phyloP scores from a whole-genome alignment of 2,113 vertebrate species.

The Pongo abelii region DNA sequence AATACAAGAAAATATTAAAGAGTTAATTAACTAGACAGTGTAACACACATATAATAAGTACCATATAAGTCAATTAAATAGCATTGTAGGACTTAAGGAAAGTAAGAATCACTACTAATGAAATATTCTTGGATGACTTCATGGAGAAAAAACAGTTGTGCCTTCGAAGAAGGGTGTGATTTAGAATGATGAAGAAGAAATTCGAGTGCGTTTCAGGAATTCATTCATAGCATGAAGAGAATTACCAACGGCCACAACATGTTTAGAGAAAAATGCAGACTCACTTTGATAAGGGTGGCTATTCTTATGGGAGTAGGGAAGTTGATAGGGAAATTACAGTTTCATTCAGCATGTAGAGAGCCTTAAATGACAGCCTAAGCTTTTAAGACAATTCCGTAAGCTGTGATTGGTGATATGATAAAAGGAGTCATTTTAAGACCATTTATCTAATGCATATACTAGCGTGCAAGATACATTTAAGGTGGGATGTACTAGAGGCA shows the following conservation, averaged over 20 bases:
- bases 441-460: background rate
- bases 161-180: background rate
- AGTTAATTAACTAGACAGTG: background rate
- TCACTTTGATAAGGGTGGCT: background rate
- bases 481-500: background rate
- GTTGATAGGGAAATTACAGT: conserved; percentile 36
- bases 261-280: background rate
- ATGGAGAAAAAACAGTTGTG: background rate
- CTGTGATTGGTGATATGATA: background rate
- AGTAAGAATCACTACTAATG: background rate
- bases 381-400: conserved; percentile 54
- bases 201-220: background rate
- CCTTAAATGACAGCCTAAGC: background rate
- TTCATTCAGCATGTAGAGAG: background rate
- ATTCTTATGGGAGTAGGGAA: background rate
- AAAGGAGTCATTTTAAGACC: conserved; percentile 27
- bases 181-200: background rate
- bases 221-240: background rate
- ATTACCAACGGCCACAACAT: background rate
- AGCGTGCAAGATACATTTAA: background rate
- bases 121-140: background rate
- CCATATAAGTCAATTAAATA: background rate
- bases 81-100: background rate
- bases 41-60: background rate
- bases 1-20: background rate